Base-by-base conservation (phyloP, 2,888 invertebrate genomes). In the Aquatica leii region DNA sequence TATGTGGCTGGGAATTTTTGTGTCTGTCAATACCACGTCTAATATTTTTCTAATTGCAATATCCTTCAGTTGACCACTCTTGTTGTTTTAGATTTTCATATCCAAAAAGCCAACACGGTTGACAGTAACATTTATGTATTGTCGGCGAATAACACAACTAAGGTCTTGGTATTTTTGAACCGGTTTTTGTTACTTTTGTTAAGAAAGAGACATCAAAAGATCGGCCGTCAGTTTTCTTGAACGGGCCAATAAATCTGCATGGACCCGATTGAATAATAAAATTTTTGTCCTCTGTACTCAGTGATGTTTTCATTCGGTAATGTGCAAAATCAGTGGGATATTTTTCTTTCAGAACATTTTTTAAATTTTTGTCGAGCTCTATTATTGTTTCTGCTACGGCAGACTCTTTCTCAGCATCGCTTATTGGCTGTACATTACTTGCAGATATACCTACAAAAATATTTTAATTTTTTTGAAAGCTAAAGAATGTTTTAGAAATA, bases 61-160 rank as follows among this genome's bases (percentile, higher is more conserved):
- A 43, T 18, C 43, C 43, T 14, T 43, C 43, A 3, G 18, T 6
- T 14, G 43, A 18, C 43, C 43, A 43, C 18, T 43, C 43, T 43
- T 43, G 43, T 14, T 48, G 18, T 48, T 48, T 48, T 11, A 15
- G 11, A 20, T 48, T 48, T 21, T 15, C 18, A 17, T 48, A 14
- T 11, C n/a, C 20, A 48, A 48, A 48, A 48, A 48, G 48, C 48
- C 48, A 48, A 20, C 48, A 48, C 18, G 48, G 48, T 48, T 48
- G 15, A 20, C 48, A 48, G 18, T 20, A 48, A 12, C 48, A 48
- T 48, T 48, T 12, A 20, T 48, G 5, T n/a, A 21, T n/a, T 3
- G 48, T 48, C 3, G 48, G 11, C 4, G 48, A 48, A 21, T 21
- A 48, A 48, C 48, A 48, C 11, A 21, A 12, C 48, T 20, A 48